Conservation (phyloP, 2,797 vertebrate genomes). For the Falco columbarius region DNA sequence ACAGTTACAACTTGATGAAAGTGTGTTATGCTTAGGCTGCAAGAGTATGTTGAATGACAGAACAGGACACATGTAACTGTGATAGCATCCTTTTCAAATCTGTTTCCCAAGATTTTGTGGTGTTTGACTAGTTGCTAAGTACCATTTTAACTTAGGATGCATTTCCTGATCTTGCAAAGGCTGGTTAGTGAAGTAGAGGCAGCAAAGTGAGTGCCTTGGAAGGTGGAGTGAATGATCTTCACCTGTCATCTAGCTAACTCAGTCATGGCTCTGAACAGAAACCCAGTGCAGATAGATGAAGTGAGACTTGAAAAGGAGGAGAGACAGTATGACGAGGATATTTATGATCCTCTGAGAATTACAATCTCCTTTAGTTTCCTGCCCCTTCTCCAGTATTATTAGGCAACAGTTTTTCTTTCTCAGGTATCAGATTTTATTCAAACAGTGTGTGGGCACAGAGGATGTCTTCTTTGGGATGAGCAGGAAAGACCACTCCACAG, state of each 20-base stretch:
- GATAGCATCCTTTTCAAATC: not conserved
- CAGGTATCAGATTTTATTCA: slow-evolving; percentile 91
- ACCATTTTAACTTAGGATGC: not conserved
- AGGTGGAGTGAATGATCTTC: not conserved
- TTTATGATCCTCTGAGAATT: not conserved
- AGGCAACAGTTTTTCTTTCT: not conserved
- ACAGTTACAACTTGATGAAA: not conserved
- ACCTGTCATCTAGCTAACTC: not conserved
- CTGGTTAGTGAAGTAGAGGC: not conserved
- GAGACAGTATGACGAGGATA: not conserved
- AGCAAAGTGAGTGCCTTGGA: not conserved
- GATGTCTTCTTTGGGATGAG: slow-evolving; percentile 90
- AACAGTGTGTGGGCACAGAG: slow-evolving; percentile 89
- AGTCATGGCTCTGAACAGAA: not conserved
- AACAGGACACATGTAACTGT: not conserved
- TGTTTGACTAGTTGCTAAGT: not conserved
- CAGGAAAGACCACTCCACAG: slow-evolving; percentile 89
- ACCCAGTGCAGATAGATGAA: not conserved
- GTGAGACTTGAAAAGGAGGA: not conserved
- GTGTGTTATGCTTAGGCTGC: not conserved
- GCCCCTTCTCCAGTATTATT: not conserved
- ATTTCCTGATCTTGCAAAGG: not conserved
- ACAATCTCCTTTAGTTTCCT: not conserved
- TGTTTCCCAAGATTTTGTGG: not conserved
- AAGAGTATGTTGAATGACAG: not conserved